phyloP scores from a whole-genome alignment of 2,797 vertebrate species.

The Halcyon chelicuti region DNA sequence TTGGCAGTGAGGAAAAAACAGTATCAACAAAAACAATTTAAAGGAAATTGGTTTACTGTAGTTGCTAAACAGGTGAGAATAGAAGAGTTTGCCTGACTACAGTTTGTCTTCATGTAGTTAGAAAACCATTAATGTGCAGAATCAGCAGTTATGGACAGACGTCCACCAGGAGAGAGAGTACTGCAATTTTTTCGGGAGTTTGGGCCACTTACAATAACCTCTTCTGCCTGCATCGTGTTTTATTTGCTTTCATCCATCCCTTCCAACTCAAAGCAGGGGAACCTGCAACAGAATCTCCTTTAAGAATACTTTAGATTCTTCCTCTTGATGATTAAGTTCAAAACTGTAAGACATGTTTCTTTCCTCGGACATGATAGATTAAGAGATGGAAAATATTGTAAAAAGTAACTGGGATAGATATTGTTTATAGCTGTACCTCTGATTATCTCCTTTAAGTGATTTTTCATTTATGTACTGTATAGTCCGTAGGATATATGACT shows the following conservation, averaged over 20 bases:
- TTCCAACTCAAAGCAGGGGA: not conserved
- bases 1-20: not conserved
- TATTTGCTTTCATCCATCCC: not conserved
- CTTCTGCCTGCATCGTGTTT: rapidly evolving
- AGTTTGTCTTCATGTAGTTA: not conserved
- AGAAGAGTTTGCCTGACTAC: not conserved
- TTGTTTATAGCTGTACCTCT: not conserved
- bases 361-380: not conserved
- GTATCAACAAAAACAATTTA: not conserved
- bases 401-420: not conserved
- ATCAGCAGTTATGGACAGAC: not conserved
- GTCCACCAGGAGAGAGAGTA: not conserved
- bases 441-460: not conserved
- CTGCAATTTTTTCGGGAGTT: not conserved
- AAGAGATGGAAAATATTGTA: not conserved
- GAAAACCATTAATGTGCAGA: not conserved
- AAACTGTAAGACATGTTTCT: not conserved
- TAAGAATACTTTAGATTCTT: not conserved
- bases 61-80: not conserved
- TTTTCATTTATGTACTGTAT: not conserved
- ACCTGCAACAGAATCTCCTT: not conserved
- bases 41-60: not conserved
- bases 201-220: not conserved
- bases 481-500: not conserved
- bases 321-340: not conserved